phyloP scores from a whole-genome alignment of 2,113 vertebrate genomes.

The Chlorodrepanis virens region DNA sequence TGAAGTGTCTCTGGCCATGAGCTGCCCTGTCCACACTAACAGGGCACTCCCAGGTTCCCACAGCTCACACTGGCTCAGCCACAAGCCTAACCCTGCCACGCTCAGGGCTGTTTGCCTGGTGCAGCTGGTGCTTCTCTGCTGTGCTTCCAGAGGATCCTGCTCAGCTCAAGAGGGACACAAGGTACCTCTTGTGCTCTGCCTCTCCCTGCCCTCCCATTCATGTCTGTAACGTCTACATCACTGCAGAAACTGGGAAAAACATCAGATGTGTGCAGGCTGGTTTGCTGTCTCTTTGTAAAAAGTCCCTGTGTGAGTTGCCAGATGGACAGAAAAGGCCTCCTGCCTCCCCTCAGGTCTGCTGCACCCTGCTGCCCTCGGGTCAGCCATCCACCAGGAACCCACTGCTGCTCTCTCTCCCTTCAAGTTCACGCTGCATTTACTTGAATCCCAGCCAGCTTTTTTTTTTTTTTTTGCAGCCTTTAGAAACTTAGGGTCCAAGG shows the following conservation, averaged over 20 bases:
- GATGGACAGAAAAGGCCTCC: not conserved
- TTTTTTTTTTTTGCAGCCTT: not conserved
- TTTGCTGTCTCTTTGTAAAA: not conserved
- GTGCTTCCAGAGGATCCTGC: not conserved
- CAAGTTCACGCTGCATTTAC: not conserved
- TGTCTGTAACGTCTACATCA: not conserved
- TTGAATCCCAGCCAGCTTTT: not conserved
- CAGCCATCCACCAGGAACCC: not conserved
- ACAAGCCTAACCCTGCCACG: not conserved
- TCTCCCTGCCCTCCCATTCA: not conserved
- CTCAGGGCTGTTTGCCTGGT: not conserved
- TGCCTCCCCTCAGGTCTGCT: not conserved
- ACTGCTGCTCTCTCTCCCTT: not conserved
- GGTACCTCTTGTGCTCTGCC: not conserved
- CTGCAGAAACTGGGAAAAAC: not conserved
- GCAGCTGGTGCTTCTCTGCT: not conserved
- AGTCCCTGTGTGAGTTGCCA: not conserved
- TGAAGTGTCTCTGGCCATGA: not conserved
- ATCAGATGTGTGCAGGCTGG: not conserved
- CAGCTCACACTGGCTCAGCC: not conserved
- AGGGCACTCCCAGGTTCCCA: not conserved
- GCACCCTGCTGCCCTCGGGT: not conserved
- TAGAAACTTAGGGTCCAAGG: not conserved
- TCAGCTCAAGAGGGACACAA: accelerated
- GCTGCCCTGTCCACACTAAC: accelerated